Percentiles rank a stretch among this genome's conserved stretches.
Conservation (phyloP, 2,797 vertebrate genomes). For the Ptychobarbus kaznakovi region DNA sequence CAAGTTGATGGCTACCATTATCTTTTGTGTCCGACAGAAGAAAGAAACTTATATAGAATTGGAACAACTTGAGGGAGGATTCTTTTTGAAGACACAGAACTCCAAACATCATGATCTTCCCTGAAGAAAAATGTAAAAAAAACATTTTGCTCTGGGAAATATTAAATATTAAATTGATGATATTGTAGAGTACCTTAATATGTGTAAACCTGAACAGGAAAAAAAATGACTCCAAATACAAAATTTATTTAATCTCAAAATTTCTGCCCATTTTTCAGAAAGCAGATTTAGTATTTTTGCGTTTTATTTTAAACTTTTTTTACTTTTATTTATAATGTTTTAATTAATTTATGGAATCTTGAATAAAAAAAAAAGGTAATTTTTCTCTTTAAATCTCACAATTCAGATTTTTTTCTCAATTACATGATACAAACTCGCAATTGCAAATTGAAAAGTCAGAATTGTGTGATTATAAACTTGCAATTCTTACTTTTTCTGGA, state of each 20-base stretch:
- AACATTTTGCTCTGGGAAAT: background rate
- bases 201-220: background rate
- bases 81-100: background rate
- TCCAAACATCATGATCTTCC: background rate
- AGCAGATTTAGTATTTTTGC: background rate
- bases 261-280: background rate
- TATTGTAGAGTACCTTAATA: background rate
- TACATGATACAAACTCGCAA: too few species aligned
- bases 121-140: background rate
- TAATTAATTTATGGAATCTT: background rate
- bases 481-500: background rate
- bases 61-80: background rate
- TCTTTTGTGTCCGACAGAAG: background rate
- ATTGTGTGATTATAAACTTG: background rate
- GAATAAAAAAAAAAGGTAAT: background rate
- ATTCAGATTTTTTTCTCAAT: too few species aligned
- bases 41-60: background rate
- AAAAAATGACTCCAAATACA: background rate
- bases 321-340: background rate
- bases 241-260: background rate
- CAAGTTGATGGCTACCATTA: background rate
- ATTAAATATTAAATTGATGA: background rate
- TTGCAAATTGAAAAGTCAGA: background rate
- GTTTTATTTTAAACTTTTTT: background rate
- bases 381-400: too few species aligned